Conservation (phyloP, 2,888 invertebrate genomes). For the Erynnis tages region DNA sequence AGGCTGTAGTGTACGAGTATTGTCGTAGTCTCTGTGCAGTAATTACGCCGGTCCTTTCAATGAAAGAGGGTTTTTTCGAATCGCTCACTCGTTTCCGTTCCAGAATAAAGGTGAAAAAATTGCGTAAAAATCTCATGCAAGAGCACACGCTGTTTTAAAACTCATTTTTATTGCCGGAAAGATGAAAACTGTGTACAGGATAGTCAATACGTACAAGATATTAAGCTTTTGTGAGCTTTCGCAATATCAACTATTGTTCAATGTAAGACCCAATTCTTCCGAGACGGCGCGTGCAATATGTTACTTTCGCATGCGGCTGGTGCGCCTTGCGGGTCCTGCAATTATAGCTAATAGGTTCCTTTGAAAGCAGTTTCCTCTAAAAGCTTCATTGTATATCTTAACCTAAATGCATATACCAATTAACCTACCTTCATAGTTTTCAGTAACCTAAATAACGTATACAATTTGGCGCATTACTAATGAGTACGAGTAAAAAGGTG, state of each 20-base stretch:
- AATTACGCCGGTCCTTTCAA: constrained; percentile 45
- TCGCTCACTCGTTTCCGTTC: constrained; percentile 42
- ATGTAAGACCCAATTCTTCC: constrained; percentile 37
- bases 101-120: constrained; percentile 40
- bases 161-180: constrained; percentile 13
- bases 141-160: constrained; percentile 11
- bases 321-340: constrained; percentile 10
- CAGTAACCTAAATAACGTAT: no score
- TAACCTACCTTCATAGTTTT: no score
- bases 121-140: constrained; percentile 30
- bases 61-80: constrained; percentile 40
- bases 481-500: no score
- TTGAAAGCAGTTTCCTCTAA: constrained; percentile 2
- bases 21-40: constrained; percentile 34
- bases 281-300: constrained; percentile 27
- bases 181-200: background rate
- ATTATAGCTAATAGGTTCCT: constrained; percentile 8
- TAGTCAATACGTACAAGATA: background rate
- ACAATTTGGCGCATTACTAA: no score
- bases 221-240: constrained; percentile 10
- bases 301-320: constrained; percentile 9
- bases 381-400: constrained; percentile 2
- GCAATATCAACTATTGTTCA: constrained; percentile 34
- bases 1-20: no score
- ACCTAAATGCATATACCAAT: background rate